Evolutionary conservation across 2,888 invertebrate genomes (phyloP).

Genomic region (Agapetus fuscipes): DNA sequence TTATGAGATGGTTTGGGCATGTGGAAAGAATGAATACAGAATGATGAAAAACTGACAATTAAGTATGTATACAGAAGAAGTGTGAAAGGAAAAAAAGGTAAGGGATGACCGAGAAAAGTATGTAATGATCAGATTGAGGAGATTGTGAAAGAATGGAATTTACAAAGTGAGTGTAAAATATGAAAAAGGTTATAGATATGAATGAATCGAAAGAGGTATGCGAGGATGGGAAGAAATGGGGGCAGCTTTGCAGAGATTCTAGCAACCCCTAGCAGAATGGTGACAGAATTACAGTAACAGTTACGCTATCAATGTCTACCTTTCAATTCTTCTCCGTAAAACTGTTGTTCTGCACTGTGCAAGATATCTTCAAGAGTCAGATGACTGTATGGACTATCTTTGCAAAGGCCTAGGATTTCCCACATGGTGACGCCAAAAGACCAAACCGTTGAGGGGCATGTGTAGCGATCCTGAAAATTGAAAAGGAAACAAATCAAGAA

Average conservation of each 20-base stretch:
- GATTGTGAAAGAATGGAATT: neutral
- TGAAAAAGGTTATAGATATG: neutral
- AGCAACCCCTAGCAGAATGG: too few species aligned
- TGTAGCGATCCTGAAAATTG: conserved; percentile 46
- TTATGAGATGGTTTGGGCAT: too few species aligned
- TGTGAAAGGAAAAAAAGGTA: too few species aligned
- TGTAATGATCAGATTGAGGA: too few species aligned
- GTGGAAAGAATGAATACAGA: too few species aligned
- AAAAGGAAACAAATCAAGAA: too few species aligned
- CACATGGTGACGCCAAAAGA: conserved; percentile 55
- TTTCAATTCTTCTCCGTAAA: conserved; percentile 47
- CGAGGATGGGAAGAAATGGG: too few species aligned
- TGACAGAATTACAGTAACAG: neutral
- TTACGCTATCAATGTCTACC: conserved; percentile 6
- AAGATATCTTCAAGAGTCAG: conserved; percentile 52
- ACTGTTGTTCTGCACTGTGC: conserved; percentile 55
- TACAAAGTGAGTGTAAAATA: neutral
- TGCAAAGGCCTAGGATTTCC: conserved; percentile 52
- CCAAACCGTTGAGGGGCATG: conserved; percentile 54
- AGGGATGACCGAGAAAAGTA: too few species aligned
- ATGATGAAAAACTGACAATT: too few species aligned
- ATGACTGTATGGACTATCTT: conserved; percentile 50
- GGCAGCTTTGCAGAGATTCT: too few species aligned
- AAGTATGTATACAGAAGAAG: too few species aligned
- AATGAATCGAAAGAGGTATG: too few species aligned